Evolutionary conservation across 2,888 invertebrate species (phyloP), one percentile per base, ranked within the genome.

Genomic region (Alcis repandata): DNA sequence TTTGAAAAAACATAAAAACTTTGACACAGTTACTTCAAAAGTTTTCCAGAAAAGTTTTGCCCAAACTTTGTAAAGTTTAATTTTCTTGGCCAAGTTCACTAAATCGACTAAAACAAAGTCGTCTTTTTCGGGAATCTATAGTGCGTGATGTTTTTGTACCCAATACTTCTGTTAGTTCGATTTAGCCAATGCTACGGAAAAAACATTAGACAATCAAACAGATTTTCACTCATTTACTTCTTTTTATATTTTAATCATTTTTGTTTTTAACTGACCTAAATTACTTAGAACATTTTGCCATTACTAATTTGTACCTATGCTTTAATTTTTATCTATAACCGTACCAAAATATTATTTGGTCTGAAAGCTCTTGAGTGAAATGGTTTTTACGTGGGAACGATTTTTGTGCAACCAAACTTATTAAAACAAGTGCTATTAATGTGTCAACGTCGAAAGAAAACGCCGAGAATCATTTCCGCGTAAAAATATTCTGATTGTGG

Each of bases 351-450:
- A 63, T 63, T 77, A 85, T 84, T 86, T 92, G 89, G 93, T 91
- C 84, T 93, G 93, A 92, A 92, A 93, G 93, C 93, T 91, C 89
- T 91, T 90, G 93, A 93, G 93, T 93, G 93, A 93, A 93, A 93
- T 93, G 93, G 93, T 93, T 93, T 93, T 93, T 93, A 93, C 93
- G 93, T 93, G 93, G 93, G 93, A 93, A 93, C 92, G 93, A 93
- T 93, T 93, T 93, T 93, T 93, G 92, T 92, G 93, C 92, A 88
- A 86, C 76, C 82, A 86, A 90, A 84, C 74, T 68, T 63, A 46
- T 64, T 80, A 83, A 84, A 84, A 76, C 81, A 85, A 90, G 92
- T 91, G 91, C 84, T 89, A 85, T 79, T 81, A 84, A 84, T 84
- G 90, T 91, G 89, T 86, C 85, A 79, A 86, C 92, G 89, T 90